Evolutionary conservation across 2,797 vertebrate species (phyloP).

Genomic region (Glossophaga mutica): DNA sequence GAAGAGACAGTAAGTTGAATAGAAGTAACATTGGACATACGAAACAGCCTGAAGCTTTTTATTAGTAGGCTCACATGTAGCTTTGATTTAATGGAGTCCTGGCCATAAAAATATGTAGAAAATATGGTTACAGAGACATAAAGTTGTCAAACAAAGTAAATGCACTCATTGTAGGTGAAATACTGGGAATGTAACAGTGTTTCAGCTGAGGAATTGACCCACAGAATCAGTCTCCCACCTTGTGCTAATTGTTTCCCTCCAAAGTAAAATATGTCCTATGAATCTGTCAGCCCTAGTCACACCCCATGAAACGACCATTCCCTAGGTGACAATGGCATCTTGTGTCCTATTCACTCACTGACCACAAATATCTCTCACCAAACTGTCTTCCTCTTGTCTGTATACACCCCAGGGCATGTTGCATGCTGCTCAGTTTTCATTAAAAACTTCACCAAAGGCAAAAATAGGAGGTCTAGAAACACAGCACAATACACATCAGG

Average conservation of each 20-base stretch:
- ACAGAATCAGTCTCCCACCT: not conserved
- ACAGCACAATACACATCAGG: not conserved
- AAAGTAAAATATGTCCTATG: not conserved
- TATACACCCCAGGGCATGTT: not conserved
- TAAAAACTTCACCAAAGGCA: not conserved
- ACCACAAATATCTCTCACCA: not conserved
- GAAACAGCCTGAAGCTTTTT: not conserved
- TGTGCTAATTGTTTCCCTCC: not conserved
- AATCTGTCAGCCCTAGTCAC: not conserved
- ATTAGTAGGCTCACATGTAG: not conserved
- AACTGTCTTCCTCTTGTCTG: not conserved
- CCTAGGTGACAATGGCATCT: too few relatives aligned
- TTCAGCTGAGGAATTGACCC: not conserved
- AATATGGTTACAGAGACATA: not conserved
- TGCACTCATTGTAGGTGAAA: not conserved
- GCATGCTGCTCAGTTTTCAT: not conserved
- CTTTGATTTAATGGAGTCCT: not conserved
- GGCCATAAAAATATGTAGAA: not conserved
- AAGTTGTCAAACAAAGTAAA: not conserved
- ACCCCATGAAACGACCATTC: not conserved
- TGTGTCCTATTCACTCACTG: not conserved
- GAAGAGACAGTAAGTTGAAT: not conserved
- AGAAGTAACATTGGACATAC: not conserved
- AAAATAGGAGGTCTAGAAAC: not conserved
- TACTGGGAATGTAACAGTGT: not conserved